Evolutionary conservation across 1,140 invertebrate genomes (phyloP).

Genomic region (Acromyrmex charruanus): DNA sequence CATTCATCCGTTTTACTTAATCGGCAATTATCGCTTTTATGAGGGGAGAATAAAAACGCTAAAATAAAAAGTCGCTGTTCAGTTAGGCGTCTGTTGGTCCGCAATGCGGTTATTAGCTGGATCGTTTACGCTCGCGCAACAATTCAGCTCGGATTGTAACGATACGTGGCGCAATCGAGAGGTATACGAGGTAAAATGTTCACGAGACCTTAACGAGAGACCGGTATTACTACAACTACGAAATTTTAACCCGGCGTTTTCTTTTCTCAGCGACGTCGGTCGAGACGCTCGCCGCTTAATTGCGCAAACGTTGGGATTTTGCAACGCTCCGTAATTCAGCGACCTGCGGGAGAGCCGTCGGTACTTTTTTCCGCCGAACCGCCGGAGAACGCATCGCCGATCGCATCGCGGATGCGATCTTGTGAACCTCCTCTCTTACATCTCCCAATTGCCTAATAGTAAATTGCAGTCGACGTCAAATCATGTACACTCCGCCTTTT

Average conservation of each 20-base stretch:
- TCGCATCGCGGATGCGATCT: conserved; percentile 10
- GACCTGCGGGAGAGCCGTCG: conserved; percentile 15
- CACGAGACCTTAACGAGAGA: neutral
- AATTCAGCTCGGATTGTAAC: conserved; percentile 20
- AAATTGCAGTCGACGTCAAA: neutral
- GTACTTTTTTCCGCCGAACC: neutral
- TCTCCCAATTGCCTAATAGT: neutral
- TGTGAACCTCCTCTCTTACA: too few relatives aligned
- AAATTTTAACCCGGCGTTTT: conserved; percentile 39
- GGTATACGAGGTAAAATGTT: neutral
- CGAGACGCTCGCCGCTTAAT: conserved; percentile 45
- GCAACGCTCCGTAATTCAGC: conserved; percentile 43
- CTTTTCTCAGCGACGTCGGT: conserved; percentile 1
- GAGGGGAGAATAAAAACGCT: neutral
- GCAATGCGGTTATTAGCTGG: conserved; percentile 11
- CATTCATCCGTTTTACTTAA: neutral
- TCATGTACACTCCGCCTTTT: neutral
- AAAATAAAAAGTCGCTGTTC: neutral
- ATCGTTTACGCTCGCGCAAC: conserved; percentile 19
- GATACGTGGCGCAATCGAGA: conserved; percentile 29
- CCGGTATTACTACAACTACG: conserved; percentile 36
- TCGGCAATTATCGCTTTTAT: neutral
- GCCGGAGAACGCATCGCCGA: conserved; percentile 1
- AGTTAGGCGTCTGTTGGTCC: neutral
- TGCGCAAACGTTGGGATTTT: conserved; percentile 52